Evolutionary conservation across 2,888 invertebrate species (phyloP), one percentile per base, ranked within the genome.

Genomic region (Calameuta filiformis): DNA sequence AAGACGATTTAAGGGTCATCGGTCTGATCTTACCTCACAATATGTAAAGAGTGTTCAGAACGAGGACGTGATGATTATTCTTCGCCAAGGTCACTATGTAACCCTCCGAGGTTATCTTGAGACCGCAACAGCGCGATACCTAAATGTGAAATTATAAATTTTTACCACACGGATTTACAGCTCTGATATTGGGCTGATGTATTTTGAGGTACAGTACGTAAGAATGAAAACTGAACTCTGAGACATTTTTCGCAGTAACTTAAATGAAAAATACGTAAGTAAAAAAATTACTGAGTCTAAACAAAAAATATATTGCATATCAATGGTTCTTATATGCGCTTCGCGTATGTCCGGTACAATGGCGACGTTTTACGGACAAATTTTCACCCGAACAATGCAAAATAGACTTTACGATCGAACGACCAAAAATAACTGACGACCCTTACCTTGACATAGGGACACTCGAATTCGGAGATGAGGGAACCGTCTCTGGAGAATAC

Each of bases 1-100:
- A 85, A 81, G 82, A 85, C 83, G 40, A 40, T 40, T 40, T 40
- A 40, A 81, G 84, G 81, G 81, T 81, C 81, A 83, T 85, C 85
- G 84, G 85, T 86, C 87, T 88, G 85, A 84, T 86, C 86, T 92
- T 92, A 92, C 94, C 95, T 96, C 96, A 97, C 93, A 96, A 95
- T 94, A 97, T 97, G 94, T 97, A 97, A 91, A 97, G 95, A 88
- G 97, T 97, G 94, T 97, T 97, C 93, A 98, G 94, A 92, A 99
- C 97, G 92, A 99, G 95, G 90, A 99, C 98, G 93, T 98, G 98
- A 93, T 99, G 98, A 94, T 99, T 99, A 94, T 98, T 99, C 94
- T 99, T 99, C 92, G 98, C 98, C 93, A 99, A 93, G 84, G 98
- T 98, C 87, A 98, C 97, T 88, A 98, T 97, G 92, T 97, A 98